Evolutionary conservation across 2,797 vertebrate genomes (phyloP).

Genomic region (Tenualosa thibaudeaui): DNA sequence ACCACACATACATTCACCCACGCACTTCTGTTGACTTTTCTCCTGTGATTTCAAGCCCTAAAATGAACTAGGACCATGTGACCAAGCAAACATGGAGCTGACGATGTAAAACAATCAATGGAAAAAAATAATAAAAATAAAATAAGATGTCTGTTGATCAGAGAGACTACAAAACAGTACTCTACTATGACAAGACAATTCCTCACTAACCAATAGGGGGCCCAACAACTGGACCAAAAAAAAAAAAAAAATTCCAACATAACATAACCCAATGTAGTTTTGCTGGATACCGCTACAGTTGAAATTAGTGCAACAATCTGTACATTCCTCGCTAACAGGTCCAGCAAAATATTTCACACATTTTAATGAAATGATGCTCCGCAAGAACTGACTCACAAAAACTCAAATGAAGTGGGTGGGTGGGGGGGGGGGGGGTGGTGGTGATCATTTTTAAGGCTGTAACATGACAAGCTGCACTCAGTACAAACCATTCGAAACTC

Average conservation of each 20-base stretch:
- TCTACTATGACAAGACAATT: neutral
- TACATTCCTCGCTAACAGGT: conserved; percentile 17
- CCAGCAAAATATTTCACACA: neutral
- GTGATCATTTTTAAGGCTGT: neutral
- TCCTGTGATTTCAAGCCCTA: neutral
- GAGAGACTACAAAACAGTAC: neutral
- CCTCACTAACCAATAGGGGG: neutral
- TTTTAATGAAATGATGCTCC: neutral
- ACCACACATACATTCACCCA: conserved; percentile 31
- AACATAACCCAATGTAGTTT: neutral
- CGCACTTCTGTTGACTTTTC: conserved; percentile 35
- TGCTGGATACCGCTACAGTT: conserved; percentile 20
- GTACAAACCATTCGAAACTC: neutral
- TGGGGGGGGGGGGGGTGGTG: too few relatives aligned
- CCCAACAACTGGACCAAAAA: neutral
- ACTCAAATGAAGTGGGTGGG: neutral
- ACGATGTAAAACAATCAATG: neutral
- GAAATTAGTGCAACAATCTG: conserved; percentile 23
- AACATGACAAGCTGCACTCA: neutral
- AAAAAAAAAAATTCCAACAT: neutral
- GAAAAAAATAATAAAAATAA: neutral
- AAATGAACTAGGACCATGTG: conserved; percentile 6
- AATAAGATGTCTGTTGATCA: neutral
- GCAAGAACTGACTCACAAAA: neutral
- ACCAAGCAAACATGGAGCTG: neutral